phyloP scores from a whole-genome alignment of 2,113 vertebrate genomes.

The Crotalus helleri region DNA sequence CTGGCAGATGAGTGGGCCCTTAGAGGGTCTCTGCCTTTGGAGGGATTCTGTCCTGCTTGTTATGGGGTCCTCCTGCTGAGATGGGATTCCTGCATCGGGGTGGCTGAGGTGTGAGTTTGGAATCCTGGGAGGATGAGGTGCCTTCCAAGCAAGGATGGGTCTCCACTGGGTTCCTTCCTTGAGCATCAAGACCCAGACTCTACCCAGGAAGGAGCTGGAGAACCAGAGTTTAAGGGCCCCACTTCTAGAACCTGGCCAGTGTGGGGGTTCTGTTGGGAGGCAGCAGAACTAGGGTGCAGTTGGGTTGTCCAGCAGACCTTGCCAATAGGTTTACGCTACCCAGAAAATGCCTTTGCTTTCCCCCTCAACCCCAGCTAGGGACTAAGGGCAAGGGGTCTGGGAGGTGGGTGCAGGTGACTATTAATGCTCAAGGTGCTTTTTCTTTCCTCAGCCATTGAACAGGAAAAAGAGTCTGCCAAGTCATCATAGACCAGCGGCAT shows the following conservation, averaged over 20 bases:
- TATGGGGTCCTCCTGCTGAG: too few species aligned
- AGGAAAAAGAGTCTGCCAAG: constrained; percentile 75
- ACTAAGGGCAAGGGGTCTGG: not conserved
- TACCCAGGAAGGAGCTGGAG: too few species aligned
- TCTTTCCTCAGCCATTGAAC: constrained; percentile 75
- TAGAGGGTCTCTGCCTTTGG: not conserved
- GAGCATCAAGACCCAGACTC: not conserved
- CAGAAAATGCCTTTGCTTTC: not conserved
- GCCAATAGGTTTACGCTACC: not conserved
- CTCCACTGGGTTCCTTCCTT: not conserved
- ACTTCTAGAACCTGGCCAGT: not conserved
- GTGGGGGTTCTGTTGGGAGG: not conserved
- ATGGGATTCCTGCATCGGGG: not conserved
- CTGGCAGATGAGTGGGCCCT: not conserved
- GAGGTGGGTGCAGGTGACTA: not conserved
- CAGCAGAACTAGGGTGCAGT: not conserved
- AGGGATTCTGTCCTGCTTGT: not conserved
- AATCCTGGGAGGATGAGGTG: not conserved
- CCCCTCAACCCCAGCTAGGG: not conserved
- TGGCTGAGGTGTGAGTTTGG: not conserved
- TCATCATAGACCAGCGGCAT: constrained; percentile 51
- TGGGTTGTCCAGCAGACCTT: not conserved
- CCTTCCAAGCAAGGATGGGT: not conserved
- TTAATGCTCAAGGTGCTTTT: not conserved
- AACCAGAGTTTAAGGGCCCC: not conserved